phyloP scores from a whole-genome alignment of 2,888 invertebrate genomes.

The Caenorhabditis doughertyi region DNA sequence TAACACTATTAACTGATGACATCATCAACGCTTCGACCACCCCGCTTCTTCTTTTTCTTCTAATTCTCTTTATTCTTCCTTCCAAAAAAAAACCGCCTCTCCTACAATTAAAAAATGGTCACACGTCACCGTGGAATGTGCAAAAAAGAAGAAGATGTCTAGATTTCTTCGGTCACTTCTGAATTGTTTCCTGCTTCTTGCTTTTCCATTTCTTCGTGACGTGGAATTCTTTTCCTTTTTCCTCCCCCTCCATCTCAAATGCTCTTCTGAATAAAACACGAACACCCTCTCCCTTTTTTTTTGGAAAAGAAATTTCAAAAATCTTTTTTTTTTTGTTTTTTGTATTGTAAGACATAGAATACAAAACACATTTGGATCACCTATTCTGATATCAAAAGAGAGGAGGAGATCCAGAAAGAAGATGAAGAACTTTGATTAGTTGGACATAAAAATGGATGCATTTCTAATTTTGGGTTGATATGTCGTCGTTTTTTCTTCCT shows the following conservation, averaged over 20 bases:
- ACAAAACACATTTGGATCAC: conserved; percentile 22
- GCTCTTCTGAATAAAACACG: conserved; percentile 41
- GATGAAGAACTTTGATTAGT: conserved; percentile 43
- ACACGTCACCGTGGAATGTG: not conserved
- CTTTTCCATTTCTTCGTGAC: conserved; percentile 35
- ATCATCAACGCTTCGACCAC: too few species aligned
- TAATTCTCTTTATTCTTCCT: too few species aligned
- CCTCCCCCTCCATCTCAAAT: not conserved
- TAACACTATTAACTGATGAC: too few species aligned
- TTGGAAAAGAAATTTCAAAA: conserved; percentile 5
- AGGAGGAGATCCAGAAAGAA: too few species aligned
- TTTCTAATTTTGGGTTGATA: conserved; percentile 28
- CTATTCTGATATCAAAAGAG: conserved; percentile 11
- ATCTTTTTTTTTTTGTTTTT: conserved; percentile 1
- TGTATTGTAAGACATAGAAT: conserved; percentile 1
- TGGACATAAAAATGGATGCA: not conserved
- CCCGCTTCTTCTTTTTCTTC: too few species aligned
- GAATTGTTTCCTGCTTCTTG: conserved; percentile 23
- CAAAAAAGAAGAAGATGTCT: not conserved
- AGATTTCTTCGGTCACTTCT: not conserved
- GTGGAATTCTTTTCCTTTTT: conserved; percentile 3
- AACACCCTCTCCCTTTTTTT: conserved; percentile 7
- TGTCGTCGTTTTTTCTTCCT: not conserved
- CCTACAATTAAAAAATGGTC: conserved; percentile 4
- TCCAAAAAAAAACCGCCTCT: not conserved